Evolutionary conservation across 1,140 invertebrate genomes (phyloP).

Genomic region (Caenorhabditis briggsae): DNA sequence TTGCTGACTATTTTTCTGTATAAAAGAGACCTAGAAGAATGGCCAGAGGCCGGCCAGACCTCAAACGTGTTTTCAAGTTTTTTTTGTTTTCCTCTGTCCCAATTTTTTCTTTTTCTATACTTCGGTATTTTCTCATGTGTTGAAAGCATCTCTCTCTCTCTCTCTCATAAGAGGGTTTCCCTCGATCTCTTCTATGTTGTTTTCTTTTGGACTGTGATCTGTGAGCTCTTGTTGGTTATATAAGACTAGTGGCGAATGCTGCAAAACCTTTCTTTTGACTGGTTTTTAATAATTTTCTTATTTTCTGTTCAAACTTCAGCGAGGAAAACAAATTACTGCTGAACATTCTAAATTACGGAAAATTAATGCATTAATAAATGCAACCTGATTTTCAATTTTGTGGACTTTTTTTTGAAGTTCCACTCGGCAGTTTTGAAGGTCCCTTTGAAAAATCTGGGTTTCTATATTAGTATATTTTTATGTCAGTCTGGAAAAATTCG

Average conservation of each 20-base stretch:
- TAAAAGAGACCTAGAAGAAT: not conserved
- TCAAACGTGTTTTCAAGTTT: slow-evolving; percentile 88
- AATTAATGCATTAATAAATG: too few species aligned
- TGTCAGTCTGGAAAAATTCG: too few species aligned
- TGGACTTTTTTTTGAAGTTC: too few species aligned
- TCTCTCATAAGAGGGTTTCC: not conserved
- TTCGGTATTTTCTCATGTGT: not conserved
- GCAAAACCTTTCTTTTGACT: not conserved
- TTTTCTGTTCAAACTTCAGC: not conserved
- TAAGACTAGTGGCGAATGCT: not conserved
- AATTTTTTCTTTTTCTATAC: not conserved
- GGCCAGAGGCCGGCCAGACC: slow-evolving; percentile 79
- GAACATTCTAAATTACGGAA: too few species aligned
- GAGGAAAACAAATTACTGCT: too few species aligned
- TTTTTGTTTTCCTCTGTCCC: slow-evolving; percentile 81
- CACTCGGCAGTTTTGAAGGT: too few species aligned
- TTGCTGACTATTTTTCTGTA: slow-evolving; percentile 25
- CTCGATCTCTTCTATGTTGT: slow-evolving; percentile 21
- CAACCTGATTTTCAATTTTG: too few species aligned
- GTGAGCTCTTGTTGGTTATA: not conserved
- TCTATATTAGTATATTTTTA: too few species aligned
- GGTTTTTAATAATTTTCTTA: not conserved
- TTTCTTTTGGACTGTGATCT: slow-evolving; percentile 15
- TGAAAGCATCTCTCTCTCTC: not conserved
- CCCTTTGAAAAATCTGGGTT: too few species aligned